Evolutionary conservation across 2,888 invertebrate species (phyloP).

Genomic region (Taphrorychus bicolor): DNA sequence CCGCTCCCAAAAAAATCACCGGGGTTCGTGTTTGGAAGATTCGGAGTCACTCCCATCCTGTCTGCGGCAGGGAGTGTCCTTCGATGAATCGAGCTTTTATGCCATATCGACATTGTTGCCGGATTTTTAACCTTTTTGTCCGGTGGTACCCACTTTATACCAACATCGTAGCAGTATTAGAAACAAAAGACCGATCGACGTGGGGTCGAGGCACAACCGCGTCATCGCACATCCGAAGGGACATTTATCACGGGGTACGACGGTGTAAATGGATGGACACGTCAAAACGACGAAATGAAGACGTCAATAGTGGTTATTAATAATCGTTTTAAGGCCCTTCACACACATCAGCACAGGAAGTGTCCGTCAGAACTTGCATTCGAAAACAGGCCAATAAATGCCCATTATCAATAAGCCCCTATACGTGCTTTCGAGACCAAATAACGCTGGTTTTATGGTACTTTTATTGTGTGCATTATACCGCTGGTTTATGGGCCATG

Average conservation of each 20-base stretch:
- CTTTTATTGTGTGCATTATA: not conserved
- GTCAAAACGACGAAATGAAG: constrained; percentile 20
- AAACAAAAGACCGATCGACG: not conserved
- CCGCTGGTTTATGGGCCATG: not conserved
- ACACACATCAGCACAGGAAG: constrained; percentile 17
- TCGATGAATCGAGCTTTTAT: constrained; percentile 19
- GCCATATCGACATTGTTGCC: constrained; percentile 4
- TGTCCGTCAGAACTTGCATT: not conserved
- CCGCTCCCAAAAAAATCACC: constrained; percentile 39
- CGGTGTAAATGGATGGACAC: not conserved
- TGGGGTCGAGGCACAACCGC: not conserved
- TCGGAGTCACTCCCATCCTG: constrained; percentile 60
- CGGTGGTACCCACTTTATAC: not conserved
- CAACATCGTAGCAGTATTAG: not conserved
- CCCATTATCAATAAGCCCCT: not conserved
- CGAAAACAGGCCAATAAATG: not conserved
- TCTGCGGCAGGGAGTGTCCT: constrained; percentile 47
- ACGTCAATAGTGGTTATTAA: constrained; percentile 25
- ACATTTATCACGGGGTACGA: constrained; percentile 20
- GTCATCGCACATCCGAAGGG: constrained; percentile 28
- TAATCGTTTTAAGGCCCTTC: constrained; percentile 32
- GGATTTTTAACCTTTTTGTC: not conserved
- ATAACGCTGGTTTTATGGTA: not conserved
- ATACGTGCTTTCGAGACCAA: not conserved
- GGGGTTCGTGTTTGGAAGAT: constrained; percentile 46